Conservation (phyloP, 2,797 vertebrate genomes). For the Onychomys arenicola region DNA sequence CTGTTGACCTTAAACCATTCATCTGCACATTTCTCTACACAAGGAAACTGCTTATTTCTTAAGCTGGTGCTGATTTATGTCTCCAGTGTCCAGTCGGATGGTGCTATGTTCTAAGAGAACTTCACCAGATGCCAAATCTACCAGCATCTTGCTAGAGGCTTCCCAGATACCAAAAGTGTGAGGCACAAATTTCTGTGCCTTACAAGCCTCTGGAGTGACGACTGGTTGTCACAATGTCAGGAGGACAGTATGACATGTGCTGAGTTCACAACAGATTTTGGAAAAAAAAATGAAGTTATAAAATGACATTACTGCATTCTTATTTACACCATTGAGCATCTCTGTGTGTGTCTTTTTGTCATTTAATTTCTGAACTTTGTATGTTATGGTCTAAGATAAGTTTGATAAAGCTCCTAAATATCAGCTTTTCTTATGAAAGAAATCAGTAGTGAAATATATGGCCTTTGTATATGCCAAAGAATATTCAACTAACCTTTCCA, state of each 20-base stretch:
- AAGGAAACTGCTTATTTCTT: neutral
- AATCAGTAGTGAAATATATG: neutral
- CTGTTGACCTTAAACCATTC: neutral
- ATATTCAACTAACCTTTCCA: conserved; percentile 26
- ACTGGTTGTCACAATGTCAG: neutral
- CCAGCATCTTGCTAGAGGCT: neutral
- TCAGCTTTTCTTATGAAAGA: conserved; percentile 20
- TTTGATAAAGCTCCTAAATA: neutral
- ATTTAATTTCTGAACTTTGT: neutral
- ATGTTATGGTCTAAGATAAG: neutral
- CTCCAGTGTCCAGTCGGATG: neutral
- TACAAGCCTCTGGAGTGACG: neutral
- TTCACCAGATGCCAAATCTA: neutral
- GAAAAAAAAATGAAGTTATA: neutral
- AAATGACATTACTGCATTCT: neutral
- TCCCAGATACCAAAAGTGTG: neutral
- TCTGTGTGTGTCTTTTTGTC: neutral
- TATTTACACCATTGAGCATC: neutral
- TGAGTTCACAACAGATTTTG: neutral
- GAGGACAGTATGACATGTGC: neutral
- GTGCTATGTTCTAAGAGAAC: neutral
- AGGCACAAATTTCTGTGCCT: neutral
- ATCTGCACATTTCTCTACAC: neutral
- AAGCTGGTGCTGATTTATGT: neutral
- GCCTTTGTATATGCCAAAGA: neutral